Base-by-base conservation (phyloP, 2,888 invertebrate species). In the Nephrotoma guestfalica region DNA sequence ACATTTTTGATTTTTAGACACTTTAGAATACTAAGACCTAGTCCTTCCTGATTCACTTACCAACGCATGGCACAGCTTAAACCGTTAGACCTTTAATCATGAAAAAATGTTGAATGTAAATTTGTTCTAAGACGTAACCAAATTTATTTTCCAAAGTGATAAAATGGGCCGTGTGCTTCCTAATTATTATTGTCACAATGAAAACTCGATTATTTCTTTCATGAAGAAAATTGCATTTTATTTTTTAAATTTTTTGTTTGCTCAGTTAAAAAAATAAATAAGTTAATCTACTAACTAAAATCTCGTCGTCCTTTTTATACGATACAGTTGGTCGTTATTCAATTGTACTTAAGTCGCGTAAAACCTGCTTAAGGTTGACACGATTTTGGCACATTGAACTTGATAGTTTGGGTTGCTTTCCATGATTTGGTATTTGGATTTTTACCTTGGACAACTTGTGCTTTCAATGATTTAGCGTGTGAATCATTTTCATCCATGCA, bases 371-470 rank as follows among this genome's bases (percentile, higher is more conserved):
- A 84, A 84, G 41, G 1, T 45, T 45, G 43, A 3, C 88, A 88
- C 0, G 41, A 41, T 7, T 89, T 88, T 15, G 93, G 91, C 6
- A 93, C 88, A 57, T 89, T 88, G 88, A 93, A 89, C 18, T 88
- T 88, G 30, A 91, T 87, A 41, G 88, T 89, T 88, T 89, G 91
- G 88, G 90, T 90, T n/a, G 89, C 88, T 9, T 89, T 43, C 88
- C 93, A 93, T 86, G 90, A 89, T 88, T 91, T 92, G 87, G 93
- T 91, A 88, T 93, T 93, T 7, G 93, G 93, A 88, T 91, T 92
- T 40, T 91, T 91, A 41, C 93, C 93, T 87, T 91, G 90, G 86
- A 92, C 90, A 88, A 93, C 91, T 88, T 92, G 91, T 13, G 88
- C 87, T 86, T 89, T 89, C 86, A 89, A 88, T 85, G 88, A 88